A percentile compares a stretch with the other conserved stretches of the same genome.
Conservation (phyloP, 1,140 invertebrate genomes). For the Solenopsis invicta region DNA sequence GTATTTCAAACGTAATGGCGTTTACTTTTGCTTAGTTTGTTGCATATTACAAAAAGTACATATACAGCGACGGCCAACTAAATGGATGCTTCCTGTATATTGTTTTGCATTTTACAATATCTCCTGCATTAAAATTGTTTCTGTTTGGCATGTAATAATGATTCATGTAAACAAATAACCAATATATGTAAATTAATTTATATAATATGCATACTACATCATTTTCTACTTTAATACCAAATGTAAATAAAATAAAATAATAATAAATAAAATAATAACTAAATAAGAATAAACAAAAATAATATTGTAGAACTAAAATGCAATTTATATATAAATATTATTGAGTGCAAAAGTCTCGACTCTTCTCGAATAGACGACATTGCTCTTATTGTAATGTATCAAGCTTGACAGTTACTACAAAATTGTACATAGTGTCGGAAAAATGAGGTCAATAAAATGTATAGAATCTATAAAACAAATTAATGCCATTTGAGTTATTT, state of each 20-base stretch:
- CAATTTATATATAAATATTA: background rate
- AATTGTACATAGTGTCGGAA: no score
- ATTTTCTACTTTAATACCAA: background rate
- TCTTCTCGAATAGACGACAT: no score
- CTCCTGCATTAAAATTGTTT: conserved; percentile 5
- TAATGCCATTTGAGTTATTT: no score
- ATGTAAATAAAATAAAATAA: background rate
- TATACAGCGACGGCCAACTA: background rate
- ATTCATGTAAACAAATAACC: background rate
- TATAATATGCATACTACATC: background rate
- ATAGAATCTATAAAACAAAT: no score
- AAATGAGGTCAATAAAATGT: no score
- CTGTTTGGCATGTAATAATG: background rate
- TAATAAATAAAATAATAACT: no score
- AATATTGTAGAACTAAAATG: background rate
- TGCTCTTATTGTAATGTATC: no score
- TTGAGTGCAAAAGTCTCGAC: background rate
- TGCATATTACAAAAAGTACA: background rate
- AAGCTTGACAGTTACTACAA: no score
- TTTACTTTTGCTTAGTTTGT: conserved; percentile 21
- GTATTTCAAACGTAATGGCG: background rate
- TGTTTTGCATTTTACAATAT: conserved; percentile 1
- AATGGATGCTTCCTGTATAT: background rate
- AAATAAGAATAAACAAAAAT: background rate
- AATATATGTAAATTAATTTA: background rate